These are phyloP conservation scores for Notechis scutatus DNA, from an alignment of 2,113 vertebrate species.

Conservation along the genomic window DNA sequence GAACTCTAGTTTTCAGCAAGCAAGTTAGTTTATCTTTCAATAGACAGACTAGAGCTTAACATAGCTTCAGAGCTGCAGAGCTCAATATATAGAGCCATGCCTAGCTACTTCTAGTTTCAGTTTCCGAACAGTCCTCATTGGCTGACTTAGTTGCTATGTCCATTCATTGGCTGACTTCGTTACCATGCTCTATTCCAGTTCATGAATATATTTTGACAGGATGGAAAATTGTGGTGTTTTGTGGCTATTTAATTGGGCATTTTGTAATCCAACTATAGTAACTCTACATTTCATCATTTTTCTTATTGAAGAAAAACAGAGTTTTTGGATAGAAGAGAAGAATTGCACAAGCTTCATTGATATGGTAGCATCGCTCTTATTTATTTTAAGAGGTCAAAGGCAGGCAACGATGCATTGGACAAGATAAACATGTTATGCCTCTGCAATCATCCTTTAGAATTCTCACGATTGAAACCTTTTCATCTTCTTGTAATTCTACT, in stretches of 20 bases:
- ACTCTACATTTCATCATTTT: not conserved
- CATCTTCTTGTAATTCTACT: not conserved
- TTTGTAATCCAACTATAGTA: not conserved
- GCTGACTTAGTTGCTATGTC: no score
- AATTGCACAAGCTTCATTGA: not conserved
- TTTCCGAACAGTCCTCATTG: no score
- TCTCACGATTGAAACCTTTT: not conserved
- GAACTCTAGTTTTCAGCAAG: no score
- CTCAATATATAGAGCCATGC: no score
- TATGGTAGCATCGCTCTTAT: not conserved
- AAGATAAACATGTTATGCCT: not conserved
- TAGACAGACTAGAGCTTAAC: no score
- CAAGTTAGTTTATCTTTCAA: no score
- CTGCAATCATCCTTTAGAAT: not conserved
- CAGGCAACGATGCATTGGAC: not conserved
- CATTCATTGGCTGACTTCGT: no score
- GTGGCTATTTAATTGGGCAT: not conserved
- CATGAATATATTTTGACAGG: no score
- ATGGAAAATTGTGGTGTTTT: not conserved
- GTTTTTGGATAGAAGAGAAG: not conserved
- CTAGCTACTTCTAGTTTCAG: no score
- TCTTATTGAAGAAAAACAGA: not conserved
- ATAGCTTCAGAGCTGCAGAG: no score
- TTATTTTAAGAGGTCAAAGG: not conserved
- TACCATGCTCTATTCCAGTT: no score